Evolutionary conservation across 2,888 invertebrate species (phyloP).

Genomic region (Zaprionus lineosus): DNA sequence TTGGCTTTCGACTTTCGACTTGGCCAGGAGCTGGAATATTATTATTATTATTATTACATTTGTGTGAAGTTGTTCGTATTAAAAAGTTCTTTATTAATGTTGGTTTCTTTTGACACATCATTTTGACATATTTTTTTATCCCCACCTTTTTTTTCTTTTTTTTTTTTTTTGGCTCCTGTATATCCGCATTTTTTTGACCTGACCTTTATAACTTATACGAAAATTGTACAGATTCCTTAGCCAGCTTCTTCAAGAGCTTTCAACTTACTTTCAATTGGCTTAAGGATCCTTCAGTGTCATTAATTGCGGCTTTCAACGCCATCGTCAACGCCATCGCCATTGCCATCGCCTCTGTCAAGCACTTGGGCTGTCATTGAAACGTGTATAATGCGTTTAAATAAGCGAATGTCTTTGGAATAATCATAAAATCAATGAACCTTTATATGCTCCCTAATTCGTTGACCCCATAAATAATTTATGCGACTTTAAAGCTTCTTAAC

Average conservation of each 20-base stretch:
- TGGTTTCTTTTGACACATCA: conserved; percentile 19
- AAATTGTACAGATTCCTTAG: too few species aligned
- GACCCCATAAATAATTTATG: conserved; percentile 9
- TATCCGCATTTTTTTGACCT: too few species aligned
- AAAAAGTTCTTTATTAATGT: conserved; percentile 47
- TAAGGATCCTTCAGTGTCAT: conserved; percentile 30
- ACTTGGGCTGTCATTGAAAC: conserved; percentile 9
- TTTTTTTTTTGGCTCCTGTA: too few species aligned
- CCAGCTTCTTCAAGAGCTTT: conserved; percentile 8
- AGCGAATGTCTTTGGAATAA: conserved; percentile 3
- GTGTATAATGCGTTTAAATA: conserved; percentile 14
- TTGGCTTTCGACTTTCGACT: too few species aligned
- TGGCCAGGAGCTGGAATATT: conserved; percentile 33
- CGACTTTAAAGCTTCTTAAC: conserved; percentile 3
- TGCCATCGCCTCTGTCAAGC: conserved; percentile 9
- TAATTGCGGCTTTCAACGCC: conserved; percentile 34
- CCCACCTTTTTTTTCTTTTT: neutral
- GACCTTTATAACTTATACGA: too few species aligned
- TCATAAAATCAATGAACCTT: conserved; percentile 41
- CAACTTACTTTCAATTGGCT: conserved; percentile 21
- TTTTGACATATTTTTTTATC: neutral
- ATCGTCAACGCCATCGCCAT: too few species aligned
- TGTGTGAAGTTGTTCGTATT: conserved; percentile 14
- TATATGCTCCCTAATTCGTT: conserved; percentile 6
- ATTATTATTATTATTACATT: conserved; percentile 26